A percentile compares a stretch with the other conserved stretches of the same genome.
phyloP scores from a whole-genome alignment of 1,140 invertebrate genomes.

The Hyphantria cunea region DNA sequence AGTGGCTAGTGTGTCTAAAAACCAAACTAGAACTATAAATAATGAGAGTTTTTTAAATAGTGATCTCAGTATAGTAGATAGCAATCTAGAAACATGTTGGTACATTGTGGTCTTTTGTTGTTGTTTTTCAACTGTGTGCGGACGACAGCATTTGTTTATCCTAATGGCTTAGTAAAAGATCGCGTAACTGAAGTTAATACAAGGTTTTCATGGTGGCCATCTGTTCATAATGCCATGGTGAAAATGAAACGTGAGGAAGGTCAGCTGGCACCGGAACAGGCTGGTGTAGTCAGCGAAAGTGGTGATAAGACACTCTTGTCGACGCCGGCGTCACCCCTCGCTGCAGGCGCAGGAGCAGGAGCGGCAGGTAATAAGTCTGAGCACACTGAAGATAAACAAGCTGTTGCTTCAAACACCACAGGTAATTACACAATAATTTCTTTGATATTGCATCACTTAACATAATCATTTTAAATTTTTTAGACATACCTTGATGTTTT shows the following conservation, averaged over 20 bases:
- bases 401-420: not conserved
- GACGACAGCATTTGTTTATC: slow-evolving; percentile 27
- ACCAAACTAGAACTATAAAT: no score
- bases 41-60: slow-evolving; percentile 6
- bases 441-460: no score
- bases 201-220: slow-evolving; percentile 47
- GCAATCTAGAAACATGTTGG: slow-evolving; percentile 2
- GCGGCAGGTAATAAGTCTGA: not conserved
- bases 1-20: no score
- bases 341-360: not conserved
- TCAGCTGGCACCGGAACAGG: slow-evolving; percentile 6
- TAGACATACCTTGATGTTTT: no score
- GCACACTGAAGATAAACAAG: not conserved
- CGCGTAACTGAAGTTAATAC: slow-evolving; percentile 35
- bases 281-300: not conserved
- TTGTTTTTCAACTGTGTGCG: slow-evolving; percentile 43
- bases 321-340: not conserved
- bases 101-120: slow-evolving; percentile 41
- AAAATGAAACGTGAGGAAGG: slow-evolving; percentile 34
- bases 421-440: no score
- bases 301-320: not conserved
- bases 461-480: no score
- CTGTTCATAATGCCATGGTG: slow-evolving; percentile 45
- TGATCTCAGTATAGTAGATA: slow-evolving; percentile 13
- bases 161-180: slow-evolving; percentile 21